A percentile compares a stretch with the other conserved stretches of the same genome.
Evolutionary conservation across 2,888 invertebrate species (phyloP).

Genomic region (Ferdinandea cuprea): DNA sequence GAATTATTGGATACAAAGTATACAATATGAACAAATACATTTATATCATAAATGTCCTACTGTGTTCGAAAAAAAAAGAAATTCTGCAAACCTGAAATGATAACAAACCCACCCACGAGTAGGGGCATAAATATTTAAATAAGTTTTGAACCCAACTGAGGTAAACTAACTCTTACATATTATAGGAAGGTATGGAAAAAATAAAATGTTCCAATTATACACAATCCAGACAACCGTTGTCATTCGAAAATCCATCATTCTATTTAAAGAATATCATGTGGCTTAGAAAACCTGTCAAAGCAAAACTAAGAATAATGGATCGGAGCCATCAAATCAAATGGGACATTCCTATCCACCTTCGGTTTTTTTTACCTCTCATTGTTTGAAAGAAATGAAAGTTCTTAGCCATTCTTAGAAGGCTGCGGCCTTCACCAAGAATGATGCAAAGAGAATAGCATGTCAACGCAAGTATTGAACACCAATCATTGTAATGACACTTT

Average conservation of each 20-base stretch:
- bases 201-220: conserved; percentile 58
- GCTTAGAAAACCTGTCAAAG: conserved; percentile 67
- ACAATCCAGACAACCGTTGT: conserved; percentile 57
- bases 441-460: conserved; percentile 56
- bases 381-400: conserved; percentile 53
- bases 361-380: no score
- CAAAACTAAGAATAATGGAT: conserved; percentile 70
- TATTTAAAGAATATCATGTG: conserved; percentile 59
- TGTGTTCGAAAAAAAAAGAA: no score
- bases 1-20: no score
- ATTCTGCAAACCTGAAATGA: no score
- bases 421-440: not conserved
- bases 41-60: no score
- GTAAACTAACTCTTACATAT: conserved; percentile 25
- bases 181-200: not conserved
- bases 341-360: conserved; percentile 49
- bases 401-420: conserved; percentile 46
- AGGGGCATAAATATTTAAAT: no score
- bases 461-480: conserved; percentile 73
- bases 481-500: conserved; percentile 74
- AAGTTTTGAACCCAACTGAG: conserved; percentile 44
- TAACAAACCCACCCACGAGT: no score
- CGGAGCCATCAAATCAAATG: conserved; percentile 72
- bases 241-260: conserved; percentile 64
- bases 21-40: no score